Percentiles rank a stretch among this genome's conserved stretches.
These are phyloP conservation scores for Xanthia togata DNA, from an alignment of 2,888 invertebrate genomes.

Conservation along the genomic window DNA sequence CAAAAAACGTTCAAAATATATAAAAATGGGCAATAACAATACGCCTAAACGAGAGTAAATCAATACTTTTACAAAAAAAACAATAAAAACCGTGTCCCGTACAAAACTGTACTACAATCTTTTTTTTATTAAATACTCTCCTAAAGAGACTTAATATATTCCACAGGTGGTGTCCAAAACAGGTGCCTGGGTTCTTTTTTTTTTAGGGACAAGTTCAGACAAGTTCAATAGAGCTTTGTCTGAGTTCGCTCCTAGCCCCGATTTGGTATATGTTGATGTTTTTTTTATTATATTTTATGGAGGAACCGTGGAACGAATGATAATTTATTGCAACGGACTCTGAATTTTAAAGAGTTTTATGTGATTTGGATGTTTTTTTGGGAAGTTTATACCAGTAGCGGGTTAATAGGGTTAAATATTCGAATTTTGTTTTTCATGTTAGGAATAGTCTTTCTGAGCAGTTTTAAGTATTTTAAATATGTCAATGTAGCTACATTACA, in stretches of 20 bases:
- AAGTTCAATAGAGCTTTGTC: constrained; percentile 85
- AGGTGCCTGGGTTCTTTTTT: constrained; percentile 78
- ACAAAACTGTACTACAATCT: constrained; percentile 64
- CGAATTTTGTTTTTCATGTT: constrained; percentile 8
- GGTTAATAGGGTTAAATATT: constrained; percentile 35
- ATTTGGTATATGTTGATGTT: constrained; percentile 78
- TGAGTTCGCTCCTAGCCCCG: constrained; percentile 78
- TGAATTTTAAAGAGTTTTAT: constrained; percentile 70
- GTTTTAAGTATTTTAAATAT: no score
- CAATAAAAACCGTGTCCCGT: constrained; percentile 53
- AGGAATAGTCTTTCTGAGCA: neutral
- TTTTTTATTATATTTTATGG: constrained; percentile 65
- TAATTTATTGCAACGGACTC: constrained; percentile 82
- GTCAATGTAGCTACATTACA: no score
- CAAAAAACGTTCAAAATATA: constrained; percentile 48
- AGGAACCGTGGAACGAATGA: constrained; percentile 75
- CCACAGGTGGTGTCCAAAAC: constrained; percentile 86
- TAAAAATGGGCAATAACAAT: constrained; percentile 67
- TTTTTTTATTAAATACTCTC: constrained; percentile 66
- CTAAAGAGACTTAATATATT: constrained; percentile 76
- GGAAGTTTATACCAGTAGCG: constrained; percentile 53
- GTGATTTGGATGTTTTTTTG: constrained; percentile 52
- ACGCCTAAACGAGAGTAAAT: constrained; percentile 65
- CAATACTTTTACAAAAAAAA: constrained; percentile 64
- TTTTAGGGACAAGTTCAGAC: constrained; percentile 82